Evolutionary conservation across 1,140 invertebrate genomes (phyloP), one percentile per base, ranked within the genome.

Genomic region (Pristionchus pacificus): DNA sequence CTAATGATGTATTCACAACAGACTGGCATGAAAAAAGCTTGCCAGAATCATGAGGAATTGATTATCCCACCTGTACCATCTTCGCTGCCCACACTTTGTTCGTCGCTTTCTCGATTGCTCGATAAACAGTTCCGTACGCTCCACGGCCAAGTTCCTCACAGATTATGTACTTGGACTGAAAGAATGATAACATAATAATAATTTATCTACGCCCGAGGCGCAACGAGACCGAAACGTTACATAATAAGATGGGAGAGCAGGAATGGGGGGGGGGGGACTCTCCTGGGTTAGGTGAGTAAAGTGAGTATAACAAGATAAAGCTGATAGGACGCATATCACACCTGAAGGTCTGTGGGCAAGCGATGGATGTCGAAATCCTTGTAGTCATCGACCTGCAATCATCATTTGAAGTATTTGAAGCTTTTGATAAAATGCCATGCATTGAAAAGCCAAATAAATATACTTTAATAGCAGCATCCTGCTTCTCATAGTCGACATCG

Each of bases 121-220:
- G 63, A 30, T 75, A 75, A 1, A 75, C 74, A 6, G 71, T 73
- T 57, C 74, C 74, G 32, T 75, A 75, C 2, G 74, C 70, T 32
- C 74, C 74, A 64, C 65, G 57, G 64, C 74, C 74, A 19, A 75
- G 69, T 31, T 75, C 74, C 74, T 75, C 74, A 58, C 73, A 75
- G 60, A 75, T 72, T 15, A 74, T 72, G 59, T 75, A 75, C 49
- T 74, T 49, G 38, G 38, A 6, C 38, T 49, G 38, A 49, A 19
- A 49, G 38, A 19, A 49, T 10, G 38, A n/a, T n/a, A 57, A 70
- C 68, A 70, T 25, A 1, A 25, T 31, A 29, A 10, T 27, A 15
- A 30, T 28, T 70, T 3, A 70, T 27, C 30, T 6, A 30, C 19
- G n/a, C 24, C 10, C 64, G n/a, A n/a, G n/a, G n/a, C n/a, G n/a